Percentiles rank a stretch among this genome's conserved stretches.
Conservation (phyloP, 2,888 invertebrate genomes). For the Mongoloraphidia duomilia region DNA sequence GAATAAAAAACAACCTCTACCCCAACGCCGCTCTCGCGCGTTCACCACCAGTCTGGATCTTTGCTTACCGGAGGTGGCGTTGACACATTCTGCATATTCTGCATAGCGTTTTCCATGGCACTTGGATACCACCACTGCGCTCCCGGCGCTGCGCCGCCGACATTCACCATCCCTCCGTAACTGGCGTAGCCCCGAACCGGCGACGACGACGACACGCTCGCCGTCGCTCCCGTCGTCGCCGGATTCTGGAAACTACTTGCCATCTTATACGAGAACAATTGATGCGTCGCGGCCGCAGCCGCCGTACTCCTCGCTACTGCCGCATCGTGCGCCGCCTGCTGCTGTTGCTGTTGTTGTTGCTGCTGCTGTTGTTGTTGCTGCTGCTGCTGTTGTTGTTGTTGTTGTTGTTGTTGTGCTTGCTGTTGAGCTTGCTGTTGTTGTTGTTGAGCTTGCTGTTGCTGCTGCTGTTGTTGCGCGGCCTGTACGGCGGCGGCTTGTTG, state of each 20-base stretch:
- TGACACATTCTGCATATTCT: conserved; percentile 25
- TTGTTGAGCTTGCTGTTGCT: conserved; percentile 19
- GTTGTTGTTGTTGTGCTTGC: conserved; percentile 22
- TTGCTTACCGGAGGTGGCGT: conserved; percentile 9
- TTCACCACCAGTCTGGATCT: background rate
- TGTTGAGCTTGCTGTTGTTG: conserved; percentile 16
- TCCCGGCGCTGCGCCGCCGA: conserved; percentile 33
- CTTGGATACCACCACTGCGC: conserved; percentile 66
- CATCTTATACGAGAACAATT: conserved; percentile 76
- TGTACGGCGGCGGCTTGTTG: conserved; percentile 24
- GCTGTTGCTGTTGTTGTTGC: conserved; percentile 31
- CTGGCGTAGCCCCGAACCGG: conserved; percentile 40
- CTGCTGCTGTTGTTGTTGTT: conserved; percentile 28
- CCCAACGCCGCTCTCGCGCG: background rate
- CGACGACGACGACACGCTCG: conserved; percentile 44
- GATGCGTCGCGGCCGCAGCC: conserved; percentile 46
- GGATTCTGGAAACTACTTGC: conserved; percentile 66
- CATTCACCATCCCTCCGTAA: conserved; percentile 26
- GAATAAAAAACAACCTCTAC: conserved; percentile 1
- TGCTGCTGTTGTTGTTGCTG: conserved; percentile 27
- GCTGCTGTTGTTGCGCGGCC: conserved; percentile 19
- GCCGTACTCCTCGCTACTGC: conserved; percentile 42
- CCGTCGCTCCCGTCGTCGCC: conserved; percentile 49
- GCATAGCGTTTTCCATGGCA: conserved; percentile 42
- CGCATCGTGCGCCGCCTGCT: conserved; percentile 32